A percentile compares a stretch with the other conserved stretches of the same genome.
Conservation (phyloP, 2,113 vertebrate species). For the Heliornis fulica region DNA sequence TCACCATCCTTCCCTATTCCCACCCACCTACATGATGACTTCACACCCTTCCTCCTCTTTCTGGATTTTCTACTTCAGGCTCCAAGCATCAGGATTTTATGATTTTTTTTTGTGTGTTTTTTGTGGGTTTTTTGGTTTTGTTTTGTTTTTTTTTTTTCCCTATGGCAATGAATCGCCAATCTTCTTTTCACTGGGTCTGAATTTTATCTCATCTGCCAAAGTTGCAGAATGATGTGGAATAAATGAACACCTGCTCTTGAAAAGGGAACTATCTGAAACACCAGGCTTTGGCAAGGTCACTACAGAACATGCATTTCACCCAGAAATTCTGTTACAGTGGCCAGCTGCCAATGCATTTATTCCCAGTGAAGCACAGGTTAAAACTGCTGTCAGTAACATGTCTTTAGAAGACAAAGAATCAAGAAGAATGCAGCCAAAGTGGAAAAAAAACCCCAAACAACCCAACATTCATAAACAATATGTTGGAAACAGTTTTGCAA, state of each 20-base stretch:
- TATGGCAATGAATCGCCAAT: background rate
- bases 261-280: conserved; percentile 38
- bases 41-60: background rate
- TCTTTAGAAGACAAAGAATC: background rate
- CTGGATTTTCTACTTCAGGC: background rate
- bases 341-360: conserved; percentile 4
- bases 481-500: background rate
- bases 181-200: background rate
- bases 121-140: no score
- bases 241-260: conserved; percentile 59
- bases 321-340: conserved; percentile 44
- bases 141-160: background rate
- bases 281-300: conserved; percentile 31
- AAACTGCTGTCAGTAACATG: background rate
- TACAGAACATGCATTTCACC: background rate
- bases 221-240: conserved; percentile 50
- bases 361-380: conserved; percentile 22
- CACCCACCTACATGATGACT: background rate
- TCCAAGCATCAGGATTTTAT: background rate
- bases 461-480: background rate
- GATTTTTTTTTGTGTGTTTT: no score
- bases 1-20: background rate
- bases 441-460: background rate
- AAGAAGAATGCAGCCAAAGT: background rate
- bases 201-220: conserved; percentile 34